Conservation (phyloP, 1,140 invertebrate species). For the Andricus grossulariae region DNA sequence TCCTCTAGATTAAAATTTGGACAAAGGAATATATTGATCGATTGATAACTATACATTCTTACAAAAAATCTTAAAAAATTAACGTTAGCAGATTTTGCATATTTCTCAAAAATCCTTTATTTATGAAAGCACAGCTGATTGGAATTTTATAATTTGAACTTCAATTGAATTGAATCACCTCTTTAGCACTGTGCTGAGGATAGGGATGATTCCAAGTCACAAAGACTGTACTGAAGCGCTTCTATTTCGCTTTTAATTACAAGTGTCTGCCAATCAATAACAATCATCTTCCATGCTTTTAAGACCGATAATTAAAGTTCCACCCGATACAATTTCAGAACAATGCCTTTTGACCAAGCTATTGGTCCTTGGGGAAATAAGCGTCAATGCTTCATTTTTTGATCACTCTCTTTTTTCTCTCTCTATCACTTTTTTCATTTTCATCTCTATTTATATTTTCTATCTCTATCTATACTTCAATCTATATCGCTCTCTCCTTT, state of each 20-base stretch:
- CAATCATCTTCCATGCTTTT: conserved; percentile 20
- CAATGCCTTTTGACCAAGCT: background rate
- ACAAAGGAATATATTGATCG: too few species aligned
- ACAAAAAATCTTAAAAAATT: too few species aligned
- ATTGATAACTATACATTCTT: too few species aligned
- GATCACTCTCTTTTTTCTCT: background rate
- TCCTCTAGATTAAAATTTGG: too few species aligned
- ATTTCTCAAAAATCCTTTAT: too few species aligned
- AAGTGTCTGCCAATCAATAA: background rate
- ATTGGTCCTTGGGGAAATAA: conserved; percentile 24
- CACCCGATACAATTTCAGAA: conserved; percentile 1
- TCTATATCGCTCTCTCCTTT: background rate
- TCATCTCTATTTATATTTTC: background rate
- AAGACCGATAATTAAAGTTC: conserved; percentile 24
- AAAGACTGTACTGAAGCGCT: background rate
- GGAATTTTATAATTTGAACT: too few species aligned
- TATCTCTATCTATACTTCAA: background rate
- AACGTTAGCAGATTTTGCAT: too few species aligned
- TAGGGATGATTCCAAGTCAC: background rate
- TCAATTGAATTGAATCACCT: background rate
- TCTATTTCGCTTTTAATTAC: background rate
- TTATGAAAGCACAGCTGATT: too few species aligned
- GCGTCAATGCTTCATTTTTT: conserved; percentile 1
- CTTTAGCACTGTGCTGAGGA: background rate
- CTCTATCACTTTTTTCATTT: background rate